A percentile compares a stretch with the other conserved stretches of the same genome.
These are phyloP conservation scores for Tetheella fluctuosa DNA, from an alignment of 2,888 invertebrate species.

Conservation along the genomic window DNA sequence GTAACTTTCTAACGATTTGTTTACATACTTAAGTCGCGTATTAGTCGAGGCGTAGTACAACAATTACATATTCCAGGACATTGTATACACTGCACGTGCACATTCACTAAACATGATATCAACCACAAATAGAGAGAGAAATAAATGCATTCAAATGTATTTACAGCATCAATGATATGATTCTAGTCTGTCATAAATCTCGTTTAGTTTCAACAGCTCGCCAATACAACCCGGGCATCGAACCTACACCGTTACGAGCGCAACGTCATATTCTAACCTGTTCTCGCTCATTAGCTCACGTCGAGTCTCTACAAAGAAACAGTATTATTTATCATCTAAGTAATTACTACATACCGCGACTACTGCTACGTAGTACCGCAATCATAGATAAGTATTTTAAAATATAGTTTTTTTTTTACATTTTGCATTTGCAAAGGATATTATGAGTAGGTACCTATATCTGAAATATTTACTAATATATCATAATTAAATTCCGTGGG, in stretches of 20 bases:
- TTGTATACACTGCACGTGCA: too few species aligned
- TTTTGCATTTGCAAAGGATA: background rate
- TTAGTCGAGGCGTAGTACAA: too few species aligned
- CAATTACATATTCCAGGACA: too few species aligned
- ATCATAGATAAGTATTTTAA: background rate
- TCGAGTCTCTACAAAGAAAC: conserved; percentile 28
- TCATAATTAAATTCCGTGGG: background rate
- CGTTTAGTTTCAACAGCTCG: conserved; percentile 20
- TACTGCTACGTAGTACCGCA: too few species aligned
- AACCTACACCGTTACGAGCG: conserved; percentile 47
- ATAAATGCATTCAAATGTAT: background rate
- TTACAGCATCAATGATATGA: background rate
- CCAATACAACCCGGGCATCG: conserved; percentile 45
- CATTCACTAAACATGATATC: too few species aligned
- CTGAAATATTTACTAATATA: background rate
- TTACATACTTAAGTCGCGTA: too few species aligned
- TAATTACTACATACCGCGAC: background rate
- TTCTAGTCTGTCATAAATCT: background rate
- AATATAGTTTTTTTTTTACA: background rate
- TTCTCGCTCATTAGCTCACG: conserved; percentile 40
- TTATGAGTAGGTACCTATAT: background rate
- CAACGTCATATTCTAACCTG: conserved; percentile 36
- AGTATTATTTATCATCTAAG: conserved; percentile 29
- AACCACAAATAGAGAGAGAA: too few species aligned
- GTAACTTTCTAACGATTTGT: too few species aligned